Evolutionary conservation across 2,113 vertebrate genomes (phyloP).

Genomic region (Phrynocephalus versicolor): DNA sequence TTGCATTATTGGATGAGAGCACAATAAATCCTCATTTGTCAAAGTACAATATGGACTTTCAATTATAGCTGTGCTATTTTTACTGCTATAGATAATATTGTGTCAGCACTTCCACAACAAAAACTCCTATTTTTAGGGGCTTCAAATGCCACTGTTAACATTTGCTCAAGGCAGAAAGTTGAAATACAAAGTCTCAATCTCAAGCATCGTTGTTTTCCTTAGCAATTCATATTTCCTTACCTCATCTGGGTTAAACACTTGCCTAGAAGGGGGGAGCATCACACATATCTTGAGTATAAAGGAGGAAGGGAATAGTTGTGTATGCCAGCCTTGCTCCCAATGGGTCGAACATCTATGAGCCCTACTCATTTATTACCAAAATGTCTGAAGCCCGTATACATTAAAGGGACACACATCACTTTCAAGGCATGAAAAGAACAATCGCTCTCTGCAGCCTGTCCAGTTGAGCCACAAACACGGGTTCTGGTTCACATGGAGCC

Average conservation of each 20-base stretch:
- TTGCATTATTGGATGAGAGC: neutral
- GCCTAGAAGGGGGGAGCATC: neutral
- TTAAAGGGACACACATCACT: neutral
- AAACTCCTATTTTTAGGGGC: conserved; percentile 68
- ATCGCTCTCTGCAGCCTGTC: neutral
- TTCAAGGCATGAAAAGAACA: neutral
- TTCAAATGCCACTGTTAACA: conserved; percentile 59
- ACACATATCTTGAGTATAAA: neutral
- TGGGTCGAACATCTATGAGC: neutral
- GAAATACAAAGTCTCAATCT: conserved; percentile 54
- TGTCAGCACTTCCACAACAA: conserved; percentile 63
- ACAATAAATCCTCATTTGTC: conserved; percentile 49
- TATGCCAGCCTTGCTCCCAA: neutral
- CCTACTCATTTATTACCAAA: neutral
- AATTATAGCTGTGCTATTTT: conserved; percentile 51
- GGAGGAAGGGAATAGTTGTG: neutral
- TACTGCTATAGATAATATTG: conserved; percentile 31
- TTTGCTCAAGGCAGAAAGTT: conserved; percentile 65
- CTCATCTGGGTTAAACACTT: conserved; percentile 47
- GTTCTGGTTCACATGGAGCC: neutral
- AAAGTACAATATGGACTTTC: conserved; percentile 46
- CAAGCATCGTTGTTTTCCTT: conserved; percentile 23
- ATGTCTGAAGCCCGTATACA: neutral
- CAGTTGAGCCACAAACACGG: neutral
- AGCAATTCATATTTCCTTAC: conserved; percentile 45